Percentiles rank a stretch among this genome's conserved stretches.
These are phyloP conservation scores for Osmerus mordax DNA, from an alignment of 2,113 vertebrate genomes.

Conservation along the genomic window DNA sequence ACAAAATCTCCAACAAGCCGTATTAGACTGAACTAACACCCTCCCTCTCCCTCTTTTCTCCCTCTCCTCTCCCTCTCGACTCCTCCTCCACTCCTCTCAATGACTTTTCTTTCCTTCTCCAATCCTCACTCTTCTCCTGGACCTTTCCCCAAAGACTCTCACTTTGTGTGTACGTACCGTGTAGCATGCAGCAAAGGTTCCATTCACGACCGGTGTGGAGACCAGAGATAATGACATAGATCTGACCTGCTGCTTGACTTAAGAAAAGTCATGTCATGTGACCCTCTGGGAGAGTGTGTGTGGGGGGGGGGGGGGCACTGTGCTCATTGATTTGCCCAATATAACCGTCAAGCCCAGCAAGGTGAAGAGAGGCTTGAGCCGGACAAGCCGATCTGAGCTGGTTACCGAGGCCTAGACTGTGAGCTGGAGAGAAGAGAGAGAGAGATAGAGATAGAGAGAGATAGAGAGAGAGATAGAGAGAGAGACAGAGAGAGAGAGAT, in stretches of 20 bases:
- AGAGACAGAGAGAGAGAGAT: no score
- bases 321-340: constrained; percentile 61
- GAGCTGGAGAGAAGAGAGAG: not conserved
- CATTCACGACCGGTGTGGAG: constrained; percentile 53
- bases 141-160: no score
- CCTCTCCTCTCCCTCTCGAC: not conserved
- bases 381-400: constrained; percentile 44
- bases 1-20: constrained; percentile 19
- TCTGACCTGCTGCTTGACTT: constrained; percentile 59
- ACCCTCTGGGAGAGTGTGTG: constrained; percentile 51
- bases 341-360: constrained; percentile 41
- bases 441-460: no score
- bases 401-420: constrained; percentile 32
- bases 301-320: constrained; percentile 28
- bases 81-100: not conserved
- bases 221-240: constrained; percentile 55
- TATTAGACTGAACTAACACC: not conserved
- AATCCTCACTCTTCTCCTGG: no score
- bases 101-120: no score
- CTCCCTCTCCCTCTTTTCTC: constrained; percentile 16
- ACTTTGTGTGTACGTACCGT: constrained; percentile 52
- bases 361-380: constrained; percentile 23
- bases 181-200: constrained; percentile 44
- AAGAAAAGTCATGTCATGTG: constrained; percentile 63
- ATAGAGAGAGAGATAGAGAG: not conserved